Percentiles rank a stretch among this genome's conserved stretches.
These are phyloP conservation scores for Pipistrellus kuhlii DNA, from an alignment of 2,797 vertebrate species.

Conservation along the genomic window DNA sequence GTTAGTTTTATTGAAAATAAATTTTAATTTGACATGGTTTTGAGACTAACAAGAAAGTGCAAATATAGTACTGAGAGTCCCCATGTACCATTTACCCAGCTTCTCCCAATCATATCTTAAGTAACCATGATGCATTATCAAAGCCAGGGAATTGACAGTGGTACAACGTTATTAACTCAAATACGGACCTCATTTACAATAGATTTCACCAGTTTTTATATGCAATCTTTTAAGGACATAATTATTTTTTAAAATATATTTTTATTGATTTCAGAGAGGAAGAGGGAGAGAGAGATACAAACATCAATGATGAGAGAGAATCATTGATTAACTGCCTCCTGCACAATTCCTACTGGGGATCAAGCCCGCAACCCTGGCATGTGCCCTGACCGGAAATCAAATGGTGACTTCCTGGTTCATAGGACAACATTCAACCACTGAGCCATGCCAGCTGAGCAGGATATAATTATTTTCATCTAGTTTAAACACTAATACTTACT, in stretches of 20 bases:
- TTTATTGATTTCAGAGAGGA: too few species aligned
- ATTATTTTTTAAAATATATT: background rate
- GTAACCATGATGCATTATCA: background rate
- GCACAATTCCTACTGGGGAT: too few species aligned
- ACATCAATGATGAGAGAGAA: too few species aligned
- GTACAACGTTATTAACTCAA: slow-evolving; percentile 5
- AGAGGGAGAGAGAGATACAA: too few species aligned
- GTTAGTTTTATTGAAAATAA: slow-evolving; percentile 38
- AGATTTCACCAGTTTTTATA: slow-evolving; percentile 23
- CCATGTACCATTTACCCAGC: background rate
- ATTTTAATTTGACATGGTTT: slow-evolving; percentile 21
- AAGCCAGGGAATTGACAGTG: slow-evolving; percentile 20
- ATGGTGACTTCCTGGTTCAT: too few species aligned
- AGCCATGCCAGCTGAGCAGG: background rate
- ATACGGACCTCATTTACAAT: background rate
- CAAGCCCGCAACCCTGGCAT: too few species aligned
- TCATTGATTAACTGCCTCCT: too few species aligned
- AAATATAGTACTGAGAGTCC: background rate
- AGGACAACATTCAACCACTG: too few species aligned
- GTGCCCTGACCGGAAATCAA: too few species aligned
- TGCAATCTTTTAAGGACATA: slow-evolving; percentile 5
- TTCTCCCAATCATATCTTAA: background rate
- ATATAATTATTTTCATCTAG: slow-evolving; percentile 46
- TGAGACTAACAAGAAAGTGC: background rate
- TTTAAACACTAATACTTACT: slow-evolving; percentile 29